These are phyloP conservation scores for Meandrina meandrites DNA, from an alignment of 92 coral and sea anemone genomes.

Conservation along the genomic window DNA sequence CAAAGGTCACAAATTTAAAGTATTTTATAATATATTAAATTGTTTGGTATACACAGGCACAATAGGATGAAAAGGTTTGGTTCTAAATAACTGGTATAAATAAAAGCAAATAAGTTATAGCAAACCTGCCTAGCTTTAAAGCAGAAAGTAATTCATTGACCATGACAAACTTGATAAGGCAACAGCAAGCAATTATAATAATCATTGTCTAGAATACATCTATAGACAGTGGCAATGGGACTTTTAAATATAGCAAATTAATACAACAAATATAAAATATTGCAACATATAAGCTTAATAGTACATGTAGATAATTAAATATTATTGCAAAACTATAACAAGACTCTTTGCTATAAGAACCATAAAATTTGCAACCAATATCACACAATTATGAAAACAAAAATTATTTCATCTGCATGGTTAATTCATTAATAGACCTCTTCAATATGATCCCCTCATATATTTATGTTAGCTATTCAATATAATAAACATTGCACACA, in stretches of 20 bases:
- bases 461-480: conserved; percentile 1
- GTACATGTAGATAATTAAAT: background rate
- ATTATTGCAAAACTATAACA: background rate
- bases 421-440: conserved; percentile 20
- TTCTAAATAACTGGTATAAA: background rate
- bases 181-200: no score
- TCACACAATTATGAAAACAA: background rate
- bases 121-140: background rate
- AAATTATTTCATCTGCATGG: background rate
- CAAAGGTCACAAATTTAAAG: background rate
- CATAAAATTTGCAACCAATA: background rate
- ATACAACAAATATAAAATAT: no score
- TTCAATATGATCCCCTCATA: background rate
- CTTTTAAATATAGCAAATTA: no score
- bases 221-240: no score
- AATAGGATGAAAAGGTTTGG: background rate
- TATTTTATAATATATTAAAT: background rate
- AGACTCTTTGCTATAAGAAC: background rate
- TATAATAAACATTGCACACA: background rate
- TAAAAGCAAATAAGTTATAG: background rate
- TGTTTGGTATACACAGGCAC: background rate
- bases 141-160: background rate
- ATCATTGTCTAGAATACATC: no score
- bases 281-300: background rate
- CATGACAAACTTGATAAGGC: no score